Conservation (phyloP, 1,140 invertebrate species). For the Microvelia longipes region DNA sequence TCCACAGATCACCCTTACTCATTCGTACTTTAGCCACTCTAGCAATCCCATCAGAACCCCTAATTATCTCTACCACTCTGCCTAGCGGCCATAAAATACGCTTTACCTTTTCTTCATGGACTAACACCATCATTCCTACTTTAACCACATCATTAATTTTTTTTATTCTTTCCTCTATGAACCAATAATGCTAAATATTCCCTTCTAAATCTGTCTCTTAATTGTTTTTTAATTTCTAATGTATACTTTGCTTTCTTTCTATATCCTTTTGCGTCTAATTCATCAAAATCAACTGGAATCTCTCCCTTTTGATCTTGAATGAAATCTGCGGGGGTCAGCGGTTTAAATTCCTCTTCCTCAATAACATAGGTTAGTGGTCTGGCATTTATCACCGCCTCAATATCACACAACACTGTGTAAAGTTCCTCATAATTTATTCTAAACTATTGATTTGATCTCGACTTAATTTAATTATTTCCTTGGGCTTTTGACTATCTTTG, state of each 20-base stretch:
- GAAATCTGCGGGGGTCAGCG: background rate
- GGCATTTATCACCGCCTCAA: conserved; percentile 18
- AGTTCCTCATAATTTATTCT: conserved; percentile 19
- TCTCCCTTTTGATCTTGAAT: background rate
- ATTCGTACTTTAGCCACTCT: background rate
- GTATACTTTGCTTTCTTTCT: background rate
- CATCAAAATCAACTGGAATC: background rate
- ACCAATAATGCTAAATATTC: background rate
- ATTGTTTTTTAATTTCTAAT: background rate
- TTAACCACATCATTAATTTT: background rate
- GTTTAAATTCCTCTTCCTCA: background rate
- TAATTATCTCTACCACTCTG: background rate
- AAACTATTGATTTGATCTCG: background rate
- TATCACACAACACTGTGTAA: conserved; percentile 18
- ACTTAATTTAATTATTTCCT: background rate
- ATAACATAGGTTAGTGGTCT: conserved; percentile 22
- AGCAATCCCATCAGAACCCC: background rate
- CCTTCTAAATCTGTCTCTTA: background rate
- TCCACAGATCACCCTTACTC: too few species aligned
- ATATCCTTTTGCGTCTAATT: background rate
- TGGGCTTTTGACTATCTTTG: background rate
- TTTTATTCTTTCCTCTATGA: background rate
- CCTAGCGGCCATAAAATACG: background rate
- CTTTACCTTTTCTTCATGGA: background rate
- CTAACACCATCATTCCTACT: background rate